Conservation (phyloP, 2,797 vertebrate genomes). For the Malacoraja senta region DNA sequence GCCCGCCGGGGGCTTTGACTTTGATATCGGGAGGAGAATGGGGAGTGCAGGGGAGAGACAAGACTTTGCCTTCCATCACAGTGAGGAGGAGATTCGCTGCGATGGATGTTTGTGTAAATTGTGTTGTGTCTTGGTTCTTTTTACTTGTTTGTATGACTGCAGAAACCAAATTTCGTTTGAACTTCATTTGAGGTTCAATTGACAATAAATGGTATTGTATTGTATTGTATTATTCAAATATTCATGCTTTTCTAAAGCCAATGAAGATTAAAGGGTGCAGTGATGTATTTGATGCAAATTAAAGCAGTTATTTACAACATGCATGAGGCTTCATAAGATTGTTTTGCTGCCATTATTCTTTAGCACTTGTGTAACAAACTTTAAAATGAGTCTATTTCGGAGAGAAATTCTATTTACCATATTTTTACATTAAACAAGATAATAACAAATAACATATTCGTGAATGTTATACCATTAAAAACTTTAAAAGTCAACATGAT, state of each 20-base stretch:
- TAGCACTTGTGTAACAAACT: background rate
- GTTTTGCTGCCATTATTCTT: background rate
- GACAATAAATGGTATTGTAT: too few species aligned
- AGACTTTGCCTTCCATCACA: too few species aligned
- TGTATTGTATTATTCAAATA: background rate
- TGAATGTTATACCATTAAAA: background rate
- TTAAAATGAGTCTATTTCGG: background rate
- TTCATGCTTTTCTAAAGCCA: background rate
- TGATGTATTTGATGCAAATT: too few species aligned
- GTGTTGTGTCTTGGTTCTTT: too few species aligned
- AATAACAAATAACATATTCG: background rate
- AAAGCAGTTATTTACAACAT: background rate
- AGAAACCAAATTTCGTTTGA: too few species aligned
- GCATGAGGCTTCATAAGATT: background rate
- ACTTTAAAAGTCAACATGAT: background rate
- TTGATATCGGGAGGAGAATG: too few species aligned
- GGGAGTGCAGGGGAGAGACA: too few species aligned
- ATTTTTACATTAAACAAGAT: background rate
- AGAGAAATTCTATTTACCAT: background rate
- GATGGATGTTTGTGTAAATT: too few species aligned
- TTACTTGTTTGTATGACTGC: too few species aligned
- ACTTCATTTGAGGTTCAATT: too few species aligned
- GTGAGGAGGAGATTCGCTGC: too few species aligned
- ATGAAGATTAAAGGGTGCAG: background rate
- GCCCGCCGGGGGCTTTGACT: too few species aligned